These are phyloP conservation scores for Cyanoliseus patagonus DNA, from an alignment of 2,113 vertebrate genomes.

Conservation along the genomic window DNA sequence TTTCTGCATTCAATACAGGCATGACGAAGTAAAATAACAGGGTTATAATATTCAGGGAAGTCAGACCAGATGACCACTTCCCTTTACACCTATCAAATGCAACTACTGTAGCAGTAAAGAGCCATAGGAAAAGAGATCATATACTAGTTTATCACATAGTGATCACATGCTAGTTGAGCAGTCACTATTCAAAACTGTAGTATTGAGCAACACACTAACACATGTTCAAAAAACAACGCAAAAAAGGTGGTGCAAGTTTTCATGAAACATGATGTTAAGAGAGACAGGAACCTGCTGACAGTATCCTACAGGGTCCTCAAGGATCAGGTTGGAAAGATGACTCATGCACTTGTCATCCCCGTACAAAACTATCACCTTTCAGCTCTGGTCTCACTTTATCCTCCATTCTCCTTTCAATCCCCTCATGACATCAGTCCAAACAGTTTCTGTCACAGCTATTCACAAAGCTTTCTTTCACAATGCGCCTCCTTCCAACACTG, in stretches of 20 bases:
- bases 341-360: neutral
- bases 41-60: neutral
- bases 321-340: neutral
- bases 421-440: neutral
- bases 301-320: neutral
- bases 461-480: neutral
- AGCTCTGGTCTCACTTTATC: neutral
- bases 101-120: neutral
- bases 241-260: neutral
- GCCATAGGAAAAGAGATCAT: neutral
- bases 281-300: neutral
- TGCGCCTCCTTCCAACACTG: neutral
- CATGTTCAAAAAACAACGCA: neutral
- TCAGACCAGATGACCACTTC: neutral
- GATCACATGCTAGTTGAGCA: neutral
- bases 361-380: rapidly evolving
- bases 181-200: neutral
- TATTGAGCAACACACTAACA: neutral
- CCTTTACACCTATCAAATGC: neutral
- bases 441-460: neutral
- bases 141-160: neutral
- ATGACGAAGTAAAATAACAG: neutral
- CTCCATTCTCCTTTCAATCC: neutral
- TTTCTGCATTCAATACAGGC: neutral
- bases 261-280: neutral